These are phyloP conservation scores for Aix galericulata DNA, from an alignment of 2,113 vertebrate genomes.

Conservation along the genomic window DNA sequence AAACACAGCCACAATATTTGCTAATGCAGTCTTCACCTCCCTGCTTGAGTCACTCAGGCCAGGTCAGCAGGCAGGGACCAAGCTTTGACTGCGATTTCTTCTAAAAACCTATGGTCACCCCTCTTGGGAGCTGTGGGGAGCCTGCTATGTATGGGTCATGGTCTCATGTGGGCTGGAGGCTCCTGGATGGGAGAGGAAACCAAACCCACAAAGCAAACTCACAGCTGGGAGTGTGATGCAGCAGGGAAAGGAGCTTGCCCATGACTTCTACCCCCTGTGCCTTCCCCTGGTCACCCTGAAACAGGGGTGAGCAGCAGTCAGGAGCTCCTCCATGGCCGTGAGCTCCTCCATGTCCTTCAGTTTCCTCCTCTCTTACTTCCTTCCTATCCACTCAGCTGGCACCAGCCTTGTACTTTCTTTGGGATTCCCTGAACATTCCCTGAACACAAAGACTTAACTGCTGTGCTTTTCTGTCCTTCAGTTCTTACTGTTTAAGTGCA, in stretches of 20 bases:
- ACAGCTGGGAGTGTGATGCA: neutral
- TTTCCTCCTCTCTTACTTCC: neutral
- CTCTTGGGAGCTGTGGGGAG: neutral
- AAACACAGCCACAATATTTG: neutral
- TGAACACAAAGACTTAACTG: neutral
- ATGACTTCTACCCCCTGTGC: rapidly evolving
- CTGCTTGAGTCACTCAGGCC: neutral
- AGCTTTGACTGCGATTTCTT: neutral
- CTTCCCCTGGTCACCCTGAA: neutral
- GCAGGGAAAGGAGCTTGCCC: neutral
- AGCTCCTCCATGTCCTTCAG: rapidly evolving
- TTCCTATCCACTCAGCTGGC: neutral
- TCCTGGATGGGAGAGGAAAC: neutral
- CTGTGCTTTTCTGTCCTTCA: neutral
- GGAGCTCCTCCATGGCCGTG: neutral
- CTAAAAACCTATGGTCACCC: neutral
- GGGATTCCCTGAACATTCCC: neutral
- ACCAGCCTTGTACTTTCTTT: neutral
- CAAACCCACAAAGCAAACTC: neutral
- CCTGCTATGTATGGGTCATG: rapidly evolving
- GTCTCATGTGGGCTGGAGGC: neutral
- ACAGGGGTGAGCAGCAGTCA: neutral
- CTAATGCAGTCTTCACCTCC: neutral
- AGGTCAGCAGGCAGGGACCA: neutral
- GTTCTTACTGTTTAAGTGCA: neutral